phyloP scores from a whole-genome alignment of 2,797 vertebrate species.

The Eulemur mongoz region DNA sequence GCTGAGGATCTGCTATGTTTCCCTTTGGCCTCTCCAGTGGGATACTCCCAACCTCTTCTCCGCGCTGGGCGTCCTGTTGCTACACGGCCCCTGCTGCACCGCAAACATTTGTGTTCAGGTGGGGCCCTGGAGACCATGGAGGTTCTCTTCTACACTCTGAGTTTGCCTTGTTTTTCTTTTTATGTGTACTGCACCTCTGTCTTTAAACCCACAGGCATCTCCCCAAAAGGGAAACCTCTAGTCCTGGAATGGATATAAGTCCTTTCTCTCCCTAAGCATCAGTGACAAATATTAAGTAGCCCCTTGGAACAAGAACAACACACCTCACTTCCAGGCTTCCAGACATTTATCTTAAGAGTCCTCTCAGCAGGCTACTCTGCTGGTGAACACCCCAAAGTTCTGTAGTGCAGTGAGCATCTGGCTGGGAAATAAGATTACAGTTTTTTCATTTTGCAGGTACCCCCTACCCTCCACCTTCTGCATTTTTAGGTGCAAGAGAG shows the following conservation, averaged over 20 bases:
- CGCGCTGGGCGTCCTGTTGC: neutral
- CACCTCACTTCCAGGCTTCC: neutral
- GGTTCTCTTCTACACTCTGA: neutral
- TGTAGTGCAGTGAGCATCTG: neutral
- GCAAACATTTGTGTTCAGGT: neutral
- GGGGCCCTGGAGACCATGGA: too few species aligned
- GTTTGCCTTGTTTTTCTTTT: neutral
- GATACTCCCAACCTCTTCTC: neutral
- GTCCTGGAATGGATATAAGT: neutral
- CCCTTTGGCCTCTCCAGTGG: too few species aligned
- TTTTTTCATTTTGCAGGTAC: neutral
- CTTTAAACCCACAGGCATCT: neutral
- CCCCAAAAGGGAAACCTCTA: neutral
- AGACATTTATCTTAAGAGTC: neutral
- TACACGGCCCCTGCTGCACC: neutral
- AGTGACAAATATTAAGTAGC: neutral
- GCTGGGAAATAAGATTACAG: neutral
- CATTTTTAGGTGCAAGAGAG: neutral
- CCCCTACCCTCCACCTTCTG: fast-evolving
- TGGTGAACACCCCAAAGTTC: neutral
- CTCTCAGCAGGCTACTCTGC: neutral
- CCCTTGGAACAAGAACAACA: neutral
- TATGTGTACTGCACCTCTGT: neutral
- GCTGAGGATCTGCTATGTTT: neutral
- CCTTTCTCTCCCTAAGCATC: neutral